Evolutionary conservation across 2,888 invertebrate genomes (phyloP), one percentile per base, ranked within the genome.

Genomic region (Onchidella celtica): DNA sequence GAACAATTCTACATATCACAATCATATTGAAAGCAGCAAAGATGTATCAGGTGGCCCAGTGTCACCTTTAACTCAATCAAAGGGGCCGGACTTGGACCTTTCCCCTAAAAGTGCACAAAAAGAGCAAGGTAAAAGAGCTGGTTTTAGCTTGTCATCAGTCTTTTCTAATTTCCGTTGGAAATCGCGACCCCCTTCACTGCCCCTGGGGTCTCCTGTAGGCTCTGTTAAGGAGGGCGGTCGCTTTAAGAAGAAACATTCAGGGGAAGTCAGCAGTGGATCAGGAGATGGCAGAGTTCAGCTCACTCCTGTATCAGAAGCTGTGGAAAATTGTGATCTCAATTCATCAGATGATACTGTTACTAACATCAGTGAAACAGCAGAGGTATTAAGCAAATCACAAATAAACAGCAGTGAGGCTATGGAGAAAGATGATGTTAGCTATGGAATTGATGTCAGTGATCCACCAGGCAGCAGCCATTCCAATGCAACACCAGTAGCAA

Each of bases 231-330:
- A 77, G 2, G 36, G 27, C 6, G 57, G 34, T 14, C n/a, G 68
- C n/a, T 47, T 47, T 21, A 29, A 36, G 34, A 79, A 79, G n/a
- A 79, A 79, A 59, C 79, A 79, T 27, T 24, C 65, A 55, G 57
- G 32, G 17, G 79, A 79, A 24, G n/a, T n/a, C n/a, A 57, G 11
- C n/a, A 36, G n/a, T 36, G 79, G 63, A n/a, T 36, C 36, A 14
- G 70, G 40, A 27, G 79, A 66, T 65, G 63, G 72, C 29, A 65
- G 72, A 66, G 72, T 36, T 24, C 81, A 84, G 69, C 81, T 85
- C 65, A 85, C 82, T 63, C 85, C 85, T 34, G 85, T 85, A 59
- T 82, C 84, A 0, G 84, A 84, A 63, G 80, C 80, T 9, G 75
- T 80, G 24, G 82, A 84, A 68, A 82, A 82, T 57, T 82, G 73